These are phyloP conservation scores for Arctia plantaginis DNA, from an alignment of 2,888 invertebrate species.

Conservation along the genomic window DNA sequence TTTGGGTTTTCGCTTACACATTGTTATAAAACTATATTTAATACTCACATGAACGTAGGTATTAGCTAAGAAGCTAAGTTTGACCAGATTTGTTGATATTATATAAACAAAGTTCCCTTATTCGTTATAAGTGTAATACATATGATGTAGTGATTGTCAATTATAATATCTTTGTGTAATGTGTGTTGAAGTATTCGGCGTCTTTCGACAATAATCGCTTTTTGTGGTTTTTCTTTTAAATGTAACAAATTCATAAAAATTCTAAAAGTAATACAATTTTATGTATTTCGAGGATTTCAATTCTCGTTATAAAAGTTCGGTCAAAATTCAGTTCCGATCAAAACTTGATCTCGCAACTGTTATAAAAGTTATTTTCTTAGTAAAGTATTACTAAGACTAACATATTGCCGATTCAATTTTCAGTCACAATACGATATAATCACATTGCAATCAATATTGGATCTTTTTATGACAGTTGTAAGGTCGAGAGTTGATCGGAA, in stretches of 20 bases:
- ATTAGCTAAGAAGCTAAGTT: slow-evolving; percentile 1
- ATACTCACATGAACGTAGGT: background rate
- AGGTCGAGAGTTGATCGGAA: too few relatives aligned
- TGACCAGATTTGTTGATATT: slow-evolving; percentile 13
- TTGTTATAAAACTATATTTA: background rate
- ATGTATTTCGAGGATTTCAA: background rate
- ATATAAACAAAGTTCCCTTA: slow-evolving; percentile 20
- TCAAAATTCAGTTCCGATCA: too few relatives aligned
- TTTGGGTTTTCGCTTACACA: background rate
- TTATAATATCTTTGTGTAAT: slow-evolving; percentile 40
- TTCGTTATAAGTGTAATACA: slow-evolving; percentile 11
- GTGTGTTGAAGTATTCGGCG: slow-evolving; percentile 29
- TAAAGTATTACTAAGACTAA: too few relatives aligned
- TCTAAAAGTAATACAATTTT: background rate
- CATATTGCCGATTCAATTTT: too few relatives aligned
- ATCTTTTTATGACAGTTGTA: too few relatives aligned
- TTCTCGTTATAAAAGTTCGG: too few relatives aligned
- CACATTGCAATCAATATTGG: too few relatives aligned
- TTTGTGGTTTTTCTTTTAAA: slow-evolving; percentile 25
- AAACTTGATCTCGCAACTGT: too few relatives aligned
- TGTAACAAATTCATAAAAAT: background rate
- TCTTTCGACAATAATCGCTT: slow-evolving; percentile 50
- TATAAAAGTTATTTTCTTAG: too few relatives aligned
- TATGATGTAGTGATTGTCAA: slow-evolving; percentile 43
- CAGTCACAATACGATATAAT: too few relatives aligned